These are phyloP conservation scores for Alloscopus bannaensis DNA, from an alignment of 2,888 invertebrate species.

Conservation along the genomic window DNA sequence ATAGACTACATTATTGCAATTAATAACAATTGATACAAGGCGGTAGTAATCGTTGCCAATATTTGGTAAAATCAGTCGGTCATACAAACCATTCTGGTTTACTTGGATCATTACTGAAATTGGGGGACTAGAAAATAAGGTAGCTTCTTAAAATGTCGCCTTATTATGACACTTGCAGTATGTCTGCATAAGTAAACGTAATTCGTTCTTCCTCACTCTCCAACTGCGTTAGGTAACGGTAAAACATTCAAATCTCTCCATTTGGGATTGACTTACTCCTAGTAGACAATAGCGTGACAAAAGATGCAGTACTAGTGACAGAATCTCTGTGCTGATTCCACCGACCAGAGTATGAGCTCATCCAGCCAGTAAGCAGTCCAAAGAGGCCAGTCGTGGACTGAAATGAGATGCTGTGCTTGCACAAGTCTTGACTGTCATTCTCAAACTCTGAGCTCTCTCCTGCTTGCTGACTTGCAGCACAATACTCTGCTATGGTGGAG, in stretches of 20 bases:
- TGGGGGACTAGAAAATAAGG: no score
- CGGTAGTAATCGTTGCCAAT: background rate
- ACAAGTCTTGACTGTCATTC: conserved; percentile 16
- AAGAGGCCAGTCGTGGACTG: conserved; percentile 25
- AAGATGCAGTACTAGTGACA: conserved; percentile 68
- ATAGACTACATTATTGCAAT: background rate
- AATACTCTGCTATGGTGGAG: no score
- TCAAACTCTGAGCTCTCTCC: conserved; percentile 21
- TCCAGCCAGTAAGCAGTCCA: conserved; percentile 44
- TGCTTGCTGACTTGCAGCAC: background rate
- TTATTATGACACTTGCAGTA: no score
- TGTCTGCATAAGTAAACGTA: background rate
- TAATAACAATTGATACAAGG: no score
- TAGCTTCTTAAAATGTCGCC: no score
- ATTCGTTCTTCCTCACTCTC: background rate
- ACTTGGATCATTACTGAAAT: no score
- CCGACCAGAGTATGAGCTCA: conserved; percentile 60
- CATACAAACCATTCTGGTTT: no score
- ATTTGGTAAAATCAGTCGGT: no score
- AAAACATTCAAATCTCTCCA: conserved; percentile 22
- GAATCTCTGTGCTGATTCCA: conserved; percentile 69
- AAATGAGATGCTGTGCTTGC: conserved; percentile 14
- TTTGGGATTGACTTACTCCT: conserved; percentile 40
- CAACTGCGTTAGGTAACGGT: background rate
- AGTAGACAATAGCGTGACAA: conserved; percentile 65